A percentile compares a stretch with the other conserved stretches of the same genome.
These are phyloP conservation scores for Rhizomys pruinosus DNA, from an alignment of 2,113 vertebrate species.

Conservation along the genomic window DNA sequence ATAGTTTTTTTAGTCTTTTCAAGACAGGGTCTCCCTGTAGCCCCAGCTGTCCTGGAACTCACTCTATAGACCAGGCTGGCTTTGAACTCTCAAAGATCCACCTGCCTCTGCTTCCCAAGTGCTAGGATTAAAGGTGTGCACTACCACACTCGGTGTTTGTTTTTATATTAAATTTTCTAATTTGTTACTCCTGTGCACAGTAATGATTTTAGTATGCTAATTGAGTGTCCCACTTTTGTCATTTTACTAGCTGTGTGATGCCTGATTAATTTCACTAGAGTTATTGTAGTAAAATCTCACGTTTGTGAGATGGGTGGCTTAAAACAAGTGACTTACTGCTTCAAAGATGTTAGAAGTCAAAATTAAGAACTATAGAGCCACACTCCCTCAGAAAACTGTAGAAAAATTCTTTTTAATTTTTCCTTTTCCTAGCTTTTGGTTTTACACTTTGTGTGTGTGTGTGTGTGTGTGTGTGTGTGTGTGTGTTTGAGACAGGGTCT, in stretches of 20 bases:
- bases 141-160: too few species aligned
- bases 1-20: background rate
- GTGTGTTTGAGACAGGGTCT: too few species aligned
- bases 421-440: background rate
- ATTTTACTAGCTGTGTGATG: background rate
- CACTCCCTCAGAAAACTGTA: background rate
- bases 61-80: too few species aligned
- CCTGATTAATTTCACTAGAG: background rate
- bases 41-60: too few species aligned
- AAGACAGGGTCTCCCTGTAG: too few species aligned
- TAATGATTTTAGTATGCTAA: background rate
- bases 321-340: background rate
- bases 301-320: background rate
- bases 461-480: too few species aligned
- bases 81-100: too few species aligned
- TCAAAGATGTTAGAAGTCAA: background rate
- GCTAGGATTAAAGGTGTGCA: too few species aligned
- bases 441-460: too few species aligned
- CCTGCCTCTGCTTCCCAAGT: too few species aligned
- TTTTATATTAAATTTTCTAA: constrained; percentile 9
- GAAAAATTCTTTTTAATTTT: background rate
- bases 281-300: background rate
- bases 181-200: background rate
- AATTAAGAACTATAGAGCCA: background rate
- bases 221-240: background rate